phyloP scores from a whole-genome alignment of 2,113 vertebrate species.

The Syngnathus floridae region DNA sequence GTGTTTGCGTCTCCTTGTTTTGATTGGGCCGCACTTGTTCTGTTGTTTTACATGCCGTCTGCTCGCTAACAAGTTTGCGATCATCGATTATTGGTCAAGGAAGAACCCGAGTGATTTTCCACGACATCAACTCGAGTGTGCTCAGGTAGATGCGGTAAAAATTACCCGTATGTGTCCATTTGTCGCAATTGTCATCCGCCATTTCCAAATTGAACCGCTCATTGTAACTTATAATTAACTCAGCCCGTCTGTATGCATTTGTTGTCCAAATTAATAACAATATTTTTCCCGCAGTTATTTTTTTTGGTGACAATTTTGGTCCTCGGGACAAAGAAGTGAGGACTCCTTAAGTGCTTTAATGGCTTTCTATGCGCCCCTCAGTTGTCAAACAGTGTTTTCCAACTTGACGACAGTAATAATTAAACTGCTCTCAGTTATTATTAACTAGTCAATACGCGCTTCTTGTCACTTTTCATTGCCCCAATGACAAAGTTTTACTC shows the following conservation, averaged over 20 bases:
- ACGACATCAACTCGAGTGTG: neutral
- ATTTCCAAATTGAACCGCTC: neutral
- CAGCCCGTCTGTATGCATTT: no score
- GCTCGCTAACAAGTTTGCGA: neutral
- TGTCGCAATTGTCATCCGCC: no score
- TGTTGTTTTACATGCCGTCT: neutral
- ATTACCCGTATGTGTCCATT: neutral
- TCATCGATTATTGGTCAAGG: neutral
- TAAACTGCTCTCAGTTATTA: no score
- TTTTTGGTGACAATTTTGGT: neutral
- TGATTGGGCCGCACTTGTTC: conserved; percentile 38
- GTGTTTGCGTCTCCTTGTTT: conserved; percentile 16
- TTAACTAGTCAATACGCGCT: no score
- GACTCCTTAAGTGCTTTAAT: neutral
- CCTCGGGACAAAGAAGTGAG: neutral
- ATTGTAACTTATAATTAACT: neutral
- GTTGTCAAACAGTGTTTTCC: neutral
- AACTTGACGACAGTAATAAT: neutral
- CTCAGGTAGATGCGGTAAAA: neutral
- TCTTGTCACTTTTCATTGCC: no score
- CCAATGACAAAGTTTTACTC: no score
- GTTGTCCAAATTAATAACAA: neutral
- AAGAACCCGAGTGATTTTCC: neutral
- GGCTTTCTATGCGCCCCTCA: neutral
- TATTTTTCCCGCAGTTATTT: neutral